phyloP scores from a whole-genome alignment of 2,113 vertebrate species.

The Cyphomyrus discorhynchus region DNA sequence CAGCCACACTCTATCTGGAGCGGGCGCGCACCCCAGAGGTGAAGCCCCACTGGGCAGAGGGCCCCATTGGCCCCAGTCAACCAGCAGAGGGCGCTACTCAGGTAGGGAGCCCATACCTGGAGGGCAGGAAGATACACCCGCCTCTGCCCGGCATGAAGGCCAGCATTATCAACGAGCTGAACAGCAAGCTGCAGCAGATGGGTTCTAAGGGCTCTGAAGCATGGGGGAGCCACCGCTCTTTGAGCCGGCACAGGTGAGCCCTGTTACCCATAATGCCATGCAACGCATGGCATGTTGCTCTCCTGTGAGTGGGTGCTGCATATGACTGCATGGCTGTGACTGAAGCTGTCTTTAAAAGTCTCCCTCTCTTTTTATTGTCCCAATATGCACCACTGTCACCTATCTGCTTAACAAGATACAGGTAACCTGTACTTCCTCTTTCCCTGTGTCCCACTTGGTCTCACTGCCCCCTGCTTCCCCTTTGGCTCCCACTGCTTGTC shows the following conservation, averaged over 20 bases:
- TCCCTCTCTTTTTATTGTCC: conserved; percentile 47
- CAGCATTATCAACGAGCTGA: conserved; percentile 86
- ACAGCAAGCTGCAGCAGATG: conserved; percentile 82
- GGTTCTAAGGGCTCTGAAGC: conserved; percentile 58
- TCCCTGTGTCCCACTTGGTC: conserved; percentile 27
- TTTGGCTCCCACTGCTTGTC: conserved; percentile 20
- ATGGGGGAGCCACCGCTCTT: conserved; percentile 59
- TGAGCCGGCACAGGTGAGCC: conserved; percentile 70
- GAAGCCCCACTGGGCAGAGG: conserved; percentile 61
- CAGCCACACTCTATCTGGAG: conserved; percentile 61
- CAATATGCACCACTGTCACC: conserved; percentile 37
- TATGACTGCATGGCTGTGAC: background rate
- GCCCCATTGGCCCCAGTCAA: conserved; percentile 33
- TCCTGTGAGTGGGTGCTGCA: background rate
- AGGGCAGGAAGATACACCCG: conserved; percentile 63
- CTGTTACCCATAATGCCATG: conserved; percentile 5
- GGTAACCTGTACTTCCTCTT: conserved; percentile 43
- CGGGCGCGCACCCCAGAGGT: conserved; percentile 62
- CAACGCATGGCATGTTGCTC: background rate
- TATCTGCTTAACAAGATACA: conserved; percentile 52
- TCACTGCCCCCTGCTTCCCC: conserved; percentile 27
- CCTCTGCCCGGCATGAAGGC: conserved; percentile 74
- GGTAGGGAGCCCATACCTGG: conserved; percentile 41
- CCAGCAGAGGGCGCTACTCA: conserved; percentile 42
- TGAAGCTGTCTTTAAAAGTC: conserved; percentile 45